Evolutionary conservation across 2,888 invertebrate species (phyloP).

Genomic region (Neoitamus cyanurus): DNA sequence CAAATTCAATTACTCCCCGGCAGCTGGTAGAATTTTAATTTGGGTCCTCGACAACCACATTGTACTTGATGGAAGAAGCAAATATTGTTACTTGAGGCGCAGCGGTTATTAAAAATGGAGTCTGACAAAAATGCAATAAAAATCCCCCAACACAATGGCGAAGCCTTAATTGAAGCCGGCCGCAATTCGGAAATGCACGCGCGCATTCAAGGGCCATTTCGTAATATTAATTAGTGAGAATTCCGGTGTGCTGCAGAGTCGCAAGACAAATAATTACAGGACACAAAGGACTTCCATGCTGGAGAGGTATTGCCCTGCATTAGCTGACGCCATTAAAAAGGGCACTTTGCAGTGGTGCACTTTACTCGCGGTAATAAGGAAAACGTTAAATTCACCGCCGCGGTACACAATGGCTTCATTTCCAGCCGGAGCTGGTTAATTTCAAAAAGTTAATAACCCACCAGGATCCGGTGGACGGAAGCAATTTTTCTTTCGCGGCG

Average conservation of each 20-base stretch:
- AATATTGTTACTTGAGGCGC: neutral
- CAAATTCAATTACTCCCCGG: neutral
- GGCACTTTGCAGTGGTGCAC: neutral
- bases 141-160: neutral
- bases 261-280: neutral
- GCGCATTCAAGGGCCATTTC: neutral
- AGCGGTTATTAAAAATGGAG: neutral
- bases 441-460: conserved; percentile 23
- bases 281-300: neutral
- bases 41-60: neutral
- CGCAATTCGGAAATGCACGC: neutral
- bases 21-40: neutral
- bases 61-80: neutral
- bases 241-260: neutral
- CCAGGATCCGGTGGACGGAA: conserved; percentile 32
- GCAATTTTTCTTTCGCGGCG: conserved; percentile 7
- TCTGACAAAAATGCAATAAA: neutral
- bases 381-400: neutral
- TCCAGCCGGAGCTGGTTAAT: conserved; percentile 9
- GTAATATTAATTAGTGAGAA: neutral
- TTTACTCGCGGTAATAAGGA: conserved; percentile 6
- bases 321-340: neutral
- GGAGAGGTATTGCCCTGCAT: neutral
- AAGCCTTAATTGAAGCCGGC: neutral
- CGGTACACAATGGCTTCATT: conserved; percentile 14